These are phyloP conservation scores for Dorcus hopei DNA, from an alignment of 2,888 invertebrate genomes.

Conservation along the genomic window DNA sequence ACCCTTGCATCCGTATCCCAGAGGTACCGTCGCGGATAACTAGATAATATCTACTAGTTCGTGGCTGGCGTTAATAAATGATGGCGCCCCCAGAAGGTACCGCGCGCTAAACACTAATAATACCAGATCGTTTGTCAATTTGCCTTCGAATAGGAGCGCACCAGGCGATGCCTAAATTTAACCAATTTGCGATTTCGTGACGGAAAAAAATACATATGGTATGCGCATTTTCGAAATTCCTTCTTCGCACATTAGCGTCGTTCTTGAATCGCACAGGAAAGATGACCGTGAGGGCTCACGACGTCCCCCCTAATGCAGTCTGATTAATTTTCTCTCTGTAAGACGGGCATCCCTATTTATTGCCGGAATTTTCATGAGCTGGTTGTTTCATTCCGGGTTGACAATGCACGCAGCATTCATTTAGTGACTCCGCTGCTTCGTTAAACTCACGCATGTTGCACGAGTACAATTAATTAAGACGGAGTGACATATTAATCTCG, in stretches of 20 bases:
- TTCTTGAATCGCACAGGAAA: slow-evolving; percentile 9
- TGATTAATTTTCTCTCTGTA: slow-evolving; percentile 31
- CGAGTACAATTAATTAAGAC: no score
- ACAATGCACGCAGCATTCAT: not conserved
- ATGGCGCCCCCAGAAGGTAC: slow-evolving; percentile 3
- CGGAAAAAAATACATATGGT: not conserved
- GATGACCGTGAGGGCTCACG: slow-evolving; percentile 36
- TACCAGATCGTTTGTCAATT: not conserved
- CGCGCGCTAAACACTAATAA: not conserved
- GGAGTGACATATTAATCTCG: no score
- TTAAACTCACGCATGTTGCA: no score
- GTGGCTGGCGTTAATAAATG: slow-evolving; percentile 18
- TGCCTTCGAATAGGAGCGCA: not conserved
- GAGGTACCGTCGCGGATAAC: slow-evolving; percentile 16
- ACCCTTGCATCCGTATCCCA: slow-evolving; percentile 14
- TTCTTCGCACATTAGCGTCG: slow-evolving; percentile 1
- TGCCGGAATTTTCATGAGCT: slow-evolving; percentile 12
- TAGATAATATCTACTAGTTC: slow-evolving; percentile 19
- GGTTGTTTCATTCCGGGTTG: not conserved
- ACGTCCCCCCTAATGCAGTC: slow-evolving; percentile 37
- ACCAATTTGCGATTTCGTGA: not conserved
- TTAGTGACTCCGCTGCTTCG: no score
- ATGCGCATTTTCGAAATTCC: not conserved
- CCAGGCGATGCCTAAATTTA: not conserved
- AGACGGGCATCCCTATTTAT: slow-evolving; percentile 5